These are phyloP conservation scores for Euura lappo DNA, from an alignment of 1,140 invertebrate species.

Conservation along the genomic window DNA sequence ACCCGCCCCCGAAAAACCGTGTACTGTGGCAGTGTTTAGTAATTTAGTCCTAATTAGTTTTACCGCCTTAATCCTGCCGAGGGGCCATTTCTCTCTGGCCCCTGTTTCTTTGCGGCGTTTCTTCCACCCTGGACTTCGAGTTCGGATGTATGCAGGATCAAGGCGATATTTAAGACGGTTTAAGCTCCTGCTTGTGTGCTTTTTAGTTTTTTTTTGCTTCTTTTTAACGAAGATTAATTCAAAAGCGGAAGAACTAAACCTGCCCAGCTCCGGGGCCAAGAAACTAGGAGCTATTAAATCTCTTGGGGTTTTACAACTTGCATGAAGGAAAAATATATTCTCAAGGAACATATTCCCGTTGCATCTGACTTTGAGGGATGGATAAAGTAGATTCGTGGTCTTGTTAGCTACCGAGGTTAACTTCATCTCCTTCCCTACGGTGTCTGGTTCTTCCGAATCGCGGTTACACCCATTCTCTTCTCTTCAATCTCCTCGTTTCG, in stretches of 20 bases:
- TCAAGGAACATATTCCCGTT: no score
- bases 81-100: no score
- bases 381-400: no score
- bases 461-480: no score
- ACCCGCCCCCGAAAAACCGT: neutral
- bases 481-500: no score
- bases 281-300: no score
- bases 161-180: conserved; percentile 22
- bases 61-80: neutral
- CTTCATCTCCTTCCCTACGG: no score
- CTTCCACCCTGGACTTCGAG: neutral
- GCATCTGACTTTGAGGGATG: no score
- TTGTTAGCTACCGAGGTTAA: no score
- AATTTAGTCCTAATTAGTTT: conserved; percentile 5
- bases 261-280: neutral
- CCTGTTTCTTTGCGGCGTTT: neutral
- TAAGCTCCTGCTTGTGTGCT: neutral
- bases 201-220: neutral
- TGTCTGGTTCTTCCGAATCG: no score
- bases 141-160: conserved; percentile 15
- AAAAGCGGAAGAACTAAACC: neutral
- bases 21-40: neutral
- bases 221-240: neutral
- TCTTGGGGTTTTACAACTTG: no score
- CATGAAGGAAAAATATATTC: no score